Base-by-base conservation (phyloP, 2,888 invertebrate species). In the Lingula anatina region DNA sequence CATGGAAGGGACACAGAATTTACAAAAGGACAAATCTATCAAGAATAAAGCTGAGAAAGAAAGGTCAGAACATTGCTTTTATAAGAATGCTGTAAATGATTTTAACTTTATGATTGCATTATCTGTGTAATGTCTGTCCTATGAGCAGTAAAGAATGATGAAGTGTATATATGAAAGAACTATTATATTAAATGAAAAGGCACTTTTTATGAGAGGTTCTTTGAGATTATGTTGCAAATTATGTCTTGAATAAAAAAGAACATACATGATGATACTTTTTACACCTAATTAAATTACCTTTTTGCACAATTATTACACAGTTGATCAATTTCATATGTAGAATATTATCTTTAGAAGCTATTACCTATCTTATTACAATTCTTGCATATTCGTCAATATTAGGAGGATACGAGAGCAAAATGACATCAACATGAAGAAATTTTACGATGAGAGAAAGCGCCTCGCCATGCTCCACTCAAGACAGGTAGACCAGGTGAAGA, bases 41-140 rank as follows among this genome's bases (percentile, higher is more conserved):
- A 82, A 95, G 78, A 96, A 95, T 50, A 94, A 97, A 69, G 93
- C 92, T 54, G 99, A 99, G 76, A 90, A 93, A 67, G 99, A 99
- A 74, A 84, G 82, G 71, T 76, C 53, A 50, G 55, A 12, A 43
- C 15, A 24, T 53, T 23, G 3, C 21, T n/a, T 21, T 47, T 49
- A 12, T 31, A 25, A 12, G 15, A 15, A 27, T 18, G 9, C 18
- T 21, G 27, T 21, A 12, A 31, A 31, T 31, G 9, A n/a, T 31
- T 31, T 12, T 31, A 12, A 31, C n/a, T 9, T 9, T 31, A 31
- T 18, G 15, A 18, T 3, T 7, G 21, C 4, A 20, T 20, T 5
- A 31, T 2, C 18, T 7, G 15, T 42, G 24, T 15, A 24, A 20
- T 23, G 5, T 9, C 18, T 20, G 18, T 20, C 5, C n/a, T n/a